These are phyloP conservation scores for Listronotus oregonensis DNA, from an alignment of 1,140 invertebrate genomes.

Conservation along the genomic window DNA sequence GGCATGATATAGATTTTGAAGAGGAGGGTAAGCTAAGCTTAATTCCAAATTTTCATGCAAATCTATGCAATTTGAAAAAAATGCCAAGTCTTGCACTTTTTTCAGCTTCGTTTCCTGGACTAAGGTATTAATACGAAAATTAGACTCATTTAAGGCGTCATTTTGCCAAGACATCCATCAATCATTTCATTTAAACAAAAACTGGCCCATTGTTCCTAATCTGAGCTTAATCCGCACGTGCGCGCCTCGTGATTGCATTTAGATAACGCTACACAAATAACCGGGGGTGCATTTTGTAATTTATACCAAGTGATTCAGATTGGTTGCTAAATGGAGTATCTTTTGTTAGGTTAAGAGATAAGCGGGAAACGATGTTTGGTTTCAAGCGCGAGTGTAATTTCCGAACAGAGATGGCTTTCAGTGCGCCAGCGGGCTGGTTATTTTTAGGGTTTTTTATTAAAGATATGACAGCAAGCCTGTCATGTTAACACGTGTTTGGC, in stretches of 20 bases:
- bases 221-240: constrained; percentile 34
- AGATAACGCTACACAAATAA: constrained; percentile 20
- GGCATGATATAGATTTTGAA: too few species aligned
- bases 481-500: constrained; percentile 41
- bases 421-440: constrained; percentile 14
- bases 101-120: too few species aligned
- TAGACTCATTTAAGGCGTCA: constrained; percentile 2
- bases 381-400: constrained; percentile 21
- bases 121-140: constrained; percentile 25
- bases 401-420: constrained; percentile 34
- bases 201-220: constrained; percentile 28
- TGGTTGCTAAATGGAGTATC: constrained; percentile 11
- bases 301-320: constrained; percentile 15
- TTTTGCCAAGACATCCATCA: constrained; percentile 22
- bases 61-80: too few species aligned
- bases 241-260: constrained; percentile 25
- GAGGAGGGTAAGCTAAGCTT: too few species aligned
- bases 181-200: constrained; percentile 34
- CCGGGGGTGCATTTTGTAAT: constrained; percentile 28
- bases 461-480: constrained; percentile 39
- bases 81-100: too few species aligned
- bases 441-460: constrained; percentile 41
- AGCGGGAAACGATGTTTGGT: constrained; percentile 23
- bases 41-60: too few species aligned
- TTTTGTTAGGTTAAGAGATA: constrained; percentile 28